Base-by-base conservation (phyloP, 1,140 invertebrate species). In the Aporrectodea caliginosa region DNA sequence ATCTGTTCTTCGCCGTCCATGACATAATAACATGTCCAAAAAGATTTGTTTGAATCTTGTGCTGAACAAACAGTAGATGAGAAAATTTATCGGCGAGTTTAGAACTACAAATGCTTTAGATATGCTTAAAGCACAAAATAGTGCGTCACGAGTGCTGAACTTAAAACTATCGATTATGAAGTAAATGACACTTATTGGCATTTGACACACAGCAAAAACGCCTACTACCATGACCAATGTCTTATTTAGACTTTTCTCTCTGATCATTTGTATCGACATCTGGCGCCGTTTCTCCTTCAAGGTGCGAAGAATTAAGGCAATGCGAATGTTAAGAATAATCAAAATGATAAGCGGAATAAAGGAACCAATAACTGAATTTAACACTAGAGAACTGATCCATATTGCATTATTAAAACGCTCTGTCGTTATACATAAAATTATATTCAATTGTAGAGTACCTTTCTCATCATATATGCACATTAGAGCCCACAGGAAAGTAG, bases 171-270 rank as follows among this genome's bases (percentile, higher is more conserved):
- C n/a, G n/a, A n/a, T n/a, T n/a, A n/a, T n/a, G n/a, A n/a, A n/a
- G n/a, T n/a, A n/a, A n/a, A n/a, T n/a, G n/a, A n/a, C n/a, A n/a
- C n/a, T n/a, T n/a, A n/a, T n/a, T n/a, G 79, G 79, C n/a, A 80
- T 72, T 68, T 71, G 32, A 35, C 79, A 80, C 58, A 80, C 58
- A 68, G 77, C 29, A 69, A 80, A 80, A 0, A 80, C 75, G 22
- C 58, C 71, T 32, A 80, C 75, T 30, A 80, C 79, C 31, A 73
- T 43, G 31, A 80, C 75, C 27, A 80, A 69, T 68, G 77, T 77
- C 16, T 71, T 31, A 1, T 74, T 58, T 6, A 58, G 78, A 14
- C 75, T 80, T 81, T 88, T 88, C 81, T 88, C 88, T 6, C 43
- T 58, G 43, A 12, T 58, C 43, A 22, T 58, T 78, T 88, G 86